phyloP scores from a whole-genome alignment of 2,113 vertebrate species.

The Donacobius atricapilla region DNA sequence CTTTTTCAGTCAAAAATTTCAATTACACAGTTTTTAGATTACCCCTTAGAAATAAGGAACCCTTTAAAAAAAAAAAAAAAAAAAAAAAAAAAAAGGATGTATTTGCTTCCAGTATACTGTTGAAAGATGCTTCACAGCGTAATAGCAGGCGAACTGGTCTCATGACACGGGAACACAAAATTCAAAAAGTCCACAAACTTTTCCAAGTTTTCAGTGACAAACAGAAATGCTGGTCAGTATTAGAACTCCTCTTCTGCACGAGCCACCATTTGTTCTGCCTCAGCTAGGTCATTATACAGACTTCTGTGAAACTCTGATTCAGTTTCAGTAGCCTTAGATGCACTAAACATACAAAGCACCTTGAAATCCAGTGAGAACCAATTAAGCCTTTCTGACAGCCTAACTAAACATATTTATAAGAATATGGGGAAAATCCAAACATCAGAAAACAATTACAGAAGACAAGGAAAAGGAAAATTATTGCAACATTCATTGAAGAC shows the following conservation, averaged over 20 bases:
- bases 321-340: neutral
- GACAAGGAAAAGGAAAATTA: neutral
- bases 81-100: neutral
- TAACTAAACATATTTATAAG: neutral
- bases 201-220: neutral
- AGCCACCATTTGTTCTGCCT: neutral
- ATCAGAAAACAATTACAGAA: neutral
- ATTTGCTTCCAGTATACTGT: neutral
- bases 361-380: neutral
- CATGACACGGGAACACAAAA: neutral
- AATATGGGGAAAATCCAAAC: neutral
- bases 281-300: neutral
- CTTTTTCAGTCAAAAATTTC: neutral
- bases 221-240: neutral
- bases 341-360: neutral
- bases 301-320: neutral
- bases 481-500: neutral
- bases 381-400: neutral
- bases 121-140: neutral
- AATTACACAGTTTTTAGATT: neutral
- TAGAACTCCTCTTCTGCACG: neutral
- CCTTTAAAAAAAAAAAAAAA: neutral
- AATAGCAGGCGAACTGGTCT: neutral
- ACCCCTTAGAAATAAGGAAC: neutral
- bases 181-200: neutral